Evolutionary conservation across 2,888 invertebrate species (phyloP), one percentile per base, ranked within the genome.

Genomic region (Tachystola acroxantha): DNA sequence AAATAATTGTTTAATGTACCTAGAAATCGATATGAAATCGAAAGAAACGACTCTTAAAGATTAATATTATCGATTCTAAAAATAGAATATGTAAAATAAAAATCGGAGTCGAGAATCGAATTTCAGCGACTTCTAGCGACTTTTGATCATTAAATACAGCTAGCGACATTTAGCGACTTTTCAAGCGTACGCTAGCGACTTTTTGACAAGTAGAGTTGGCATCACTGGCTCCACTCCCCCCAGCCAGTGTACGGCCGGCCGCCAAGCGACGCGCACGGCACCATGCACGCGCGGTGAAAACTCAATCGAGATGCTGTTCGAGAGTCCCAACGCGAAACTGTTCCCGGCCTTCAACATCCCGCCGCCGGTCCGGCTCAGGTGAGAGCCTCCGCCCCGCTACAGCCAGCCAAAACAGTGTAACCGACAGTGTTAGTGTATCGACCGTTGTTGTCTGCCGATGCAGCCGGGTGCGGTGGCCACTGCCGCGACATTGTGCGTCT

Each of bases 291-390:
- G 67, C 68, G 64, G 79, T 72, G 76, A 78, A 79, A 73, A 66
- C 68, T 69, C 65, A 68, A 60, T 66, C 76, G 76, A 77, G 74
- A 92, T 92, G 92, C 85, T 92, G 78, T 92, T 92, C 77, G 92
- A 92, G 81, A 92, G 89, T 88, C 91, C 91, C 67, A 89, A 90
- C 67, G 91, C 92, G 78, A 88, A 92, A 81, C 88, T 91, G 74
- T 91, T 89, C 75, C 90, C 91, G 58, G 85, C 86, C 59, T 92
- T 92, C 79, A 91, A 89, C 78, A 91, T 92, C 71, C 92, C 92
- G 63, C 92, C 92, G 70, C 92, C 92, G 53, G 88, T 92, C 44
- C 74, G 88, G 71, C 78, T 88, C 71, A 88, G 88, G 88, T 88
- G 74, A 81, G 45, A 42, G 40, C 42, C 34, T 27, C 27, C 39